Evolutionary conservation across 2,888 invertebrate species (phyloP).

Genomic region (Gnatocerus cornutus): DNA sequence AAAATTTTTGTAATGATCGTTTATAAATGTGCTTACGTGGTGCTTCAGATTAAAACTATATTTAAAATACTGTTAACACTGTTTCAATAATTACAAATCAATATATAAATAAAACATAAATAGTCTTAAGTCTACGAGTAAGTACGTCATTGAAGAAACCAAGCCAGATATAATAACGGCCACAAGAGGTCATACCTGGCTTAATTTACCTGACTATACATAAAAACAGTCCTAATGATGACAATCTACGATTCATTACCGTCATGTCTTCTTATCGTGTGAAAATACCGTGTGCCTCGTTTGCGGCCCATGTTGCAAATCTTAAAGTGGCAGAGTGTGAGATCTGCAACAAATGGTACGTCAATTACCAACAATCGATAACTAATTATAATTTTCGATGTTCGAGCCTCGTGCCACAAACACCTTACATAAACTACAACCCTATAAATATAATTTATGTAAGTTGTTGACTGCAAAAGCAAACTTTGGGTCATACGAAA

Average conservation of each 20-base stretch:
- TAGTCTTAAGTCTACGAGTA: conserved; percentile 7
- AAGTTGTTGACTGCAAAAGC: not conserved
- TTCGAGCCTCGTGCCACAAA: conserved; percentile 5
- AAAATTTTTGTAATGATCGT: conserved; percentile 59
- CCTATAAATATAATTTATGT: too few species aligned
- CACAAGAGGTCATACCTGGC: conserved; percentile 23
- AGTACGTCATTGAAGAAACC: conserved; percentile 16
- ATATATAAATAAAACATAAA: conserved; percentile 36
- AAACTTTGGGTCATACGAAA: not conserved
- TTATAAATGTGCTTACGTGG: conserved; percentile 63
- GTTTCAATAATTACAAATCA: conserved; percentile 38
- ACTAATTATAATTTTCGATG: too few species aligned
- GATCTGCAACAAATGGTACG: conserved; percentile 72
- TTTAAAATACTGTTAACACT: conserved; percentile 51
- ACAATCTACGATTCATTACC: conserved; percentile 53
- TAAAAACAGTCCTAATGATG: conserved; percentile 14
- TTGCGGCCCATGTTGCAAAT: conserved; percentile 82
- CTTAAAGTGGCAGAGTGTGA: conserved; percentile 80
- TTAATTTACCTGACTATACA: conserved; percentile 30
- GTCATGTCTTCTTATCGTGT: conserved; percentile 56
- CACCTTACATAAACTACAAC: conserved; percentile 1
- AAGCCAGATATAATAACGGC: conserved; percentile 14
- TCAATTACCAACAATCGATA: not conserved
- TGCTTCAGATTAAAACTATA: conserved; percentile 60
- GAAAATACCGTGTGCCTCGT: conserved; percentile 68